A percentile compares a stretch with the other conserved stretches of the same genome.
These are phyloP conservation scores for Hypanus sabinus DNA, from an alignment of 2,113 vertebrate species.

Conservation along the genomic window DNA sequence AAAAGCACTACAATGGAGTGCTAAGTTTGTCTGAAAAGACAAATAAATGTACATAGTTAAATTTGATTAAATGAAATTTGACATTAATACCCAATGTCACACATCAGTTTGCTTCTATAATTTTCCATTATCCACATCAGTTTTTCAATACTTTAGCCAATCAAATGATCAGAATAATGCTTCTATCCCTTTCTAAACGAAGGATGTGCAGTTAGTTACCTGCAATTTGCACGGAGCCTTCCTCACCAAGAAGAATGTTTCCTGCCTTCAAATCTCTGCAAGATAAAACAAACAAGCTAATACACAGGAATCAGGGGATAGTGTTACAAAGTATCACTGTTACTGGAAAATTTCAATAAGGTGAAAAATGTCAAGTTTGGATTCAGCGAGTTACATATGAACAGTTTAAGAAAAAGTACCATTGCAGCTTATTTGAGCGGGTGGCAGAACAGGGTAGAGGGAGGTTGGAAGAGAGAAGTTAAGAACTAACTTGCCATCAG, in stretches of 20 bases:
- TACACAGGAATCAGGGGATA: constrained; percentile 36
- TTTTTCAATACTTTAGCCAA: background rate
- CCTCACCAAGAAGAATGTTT: constrained; percentile 92
- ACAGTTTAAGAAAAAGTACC: background rate
- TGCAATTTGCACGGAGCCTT: constrained; percentile 92
- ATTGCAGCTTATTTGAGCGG: too few species aligned
- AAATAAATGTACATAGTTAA: background rate
- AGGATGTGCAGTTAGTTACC: constrained; percentile 56
- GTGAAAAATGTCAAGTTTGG: background rate
- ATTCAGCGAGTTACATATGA: background rate
- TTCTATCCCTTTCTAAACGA: background rate
- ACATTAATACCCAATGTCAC: background rate
- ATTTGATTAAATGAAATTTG: background rate
- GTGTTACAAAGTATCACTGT: background rate
- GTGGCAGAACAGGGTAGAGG: too few species aligned
- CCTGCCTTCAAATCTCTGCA: constrained; percentile 91
- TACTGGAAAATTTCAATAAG: background rate
- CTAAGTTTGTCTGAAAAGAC: too few species aligned
- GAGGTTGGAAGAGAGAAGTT: too few species aligned
- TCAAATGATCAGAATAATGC: background rate
- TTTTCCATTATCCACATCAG: background rate
- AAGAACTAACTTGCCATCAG: too few species aligned
- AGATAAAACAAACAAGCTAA: constrained; percentile 46
- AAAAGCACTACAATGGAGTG: background rate
- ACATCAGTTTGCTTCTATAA: background rate